Evolutionary conservation across 2,888 invertebrate genomes (phyloP).

Genomic region (Calephelis perditalis): DNA sequence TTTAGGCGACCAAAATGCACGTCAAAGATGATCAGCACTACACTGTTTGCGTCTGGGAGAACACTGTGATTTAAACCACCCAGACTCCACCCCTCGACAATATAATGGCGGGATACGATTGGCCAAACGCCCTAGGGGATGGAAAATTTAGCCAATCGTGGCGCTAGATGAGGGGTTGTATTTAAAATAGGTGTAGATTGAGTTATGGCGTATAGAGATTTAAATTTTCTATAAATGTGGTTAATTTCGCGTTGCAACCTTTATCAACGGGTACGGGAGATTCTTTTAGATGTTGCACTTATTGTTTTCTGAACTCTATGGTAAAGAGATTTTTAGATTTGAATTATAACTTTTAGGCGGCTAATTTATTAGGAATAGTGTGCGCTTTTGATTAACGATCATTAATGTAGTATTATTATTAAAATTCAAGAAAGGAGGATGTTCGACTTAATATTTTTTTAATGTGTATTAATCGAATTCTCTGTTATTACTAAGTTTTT

Average conservation of each 20-base stretch:
- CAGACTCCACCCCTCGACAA: constrained; percentile 63
- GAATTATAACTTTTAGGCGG: too few relatives aligned
- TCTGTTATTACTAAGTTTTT: too few relatives aligned
- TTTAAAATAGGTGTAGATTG: constrained; percentile 71
- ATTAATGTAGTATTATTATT: too few relatives aligned
- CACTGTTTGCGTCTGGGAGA: constrained; percentile 63
- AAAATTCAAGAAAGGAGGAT: too few relatives aligned
- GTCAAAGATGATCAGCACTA: constrained; percentile 41
- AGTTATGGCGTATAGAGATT: constrained; percentile 67
- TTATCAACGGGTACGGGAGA: constrained; percentile 31
- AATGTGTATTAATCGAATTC: too few relatives aligned
- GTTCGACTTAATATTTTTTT: too few relatives aligned
- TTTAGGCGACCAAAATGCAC: constrained; percentile 30
- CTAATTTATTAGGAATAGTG: too few relatives aligned
- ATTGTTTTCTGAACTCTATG: constrained; percentile 16
- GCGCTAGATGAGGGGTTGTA: constrained; percentile 45
- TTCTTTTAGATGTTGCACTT: constrained; percentile 18
- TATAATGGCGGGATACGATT: constrained; percentile 48
- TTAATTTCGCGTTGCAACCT: constrained; percentile 48
- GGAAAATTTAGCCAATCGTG: constrained; percentile 58
- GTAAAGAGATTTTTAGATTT: too few relatives aligned
- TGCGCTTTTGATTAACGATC: too few relatives aligned
- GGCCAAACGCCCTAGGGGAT: constrained; percentile 58
- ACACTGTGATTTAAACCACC: constrained; percentile 60
- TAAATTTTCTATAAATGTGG: constrained; percentile 61